These are phyloP conservation scores for Ostrea denselamellosa DNA, from an alignment of 1,140 invertebrate species.

Conservation along the genomic window DNA sequence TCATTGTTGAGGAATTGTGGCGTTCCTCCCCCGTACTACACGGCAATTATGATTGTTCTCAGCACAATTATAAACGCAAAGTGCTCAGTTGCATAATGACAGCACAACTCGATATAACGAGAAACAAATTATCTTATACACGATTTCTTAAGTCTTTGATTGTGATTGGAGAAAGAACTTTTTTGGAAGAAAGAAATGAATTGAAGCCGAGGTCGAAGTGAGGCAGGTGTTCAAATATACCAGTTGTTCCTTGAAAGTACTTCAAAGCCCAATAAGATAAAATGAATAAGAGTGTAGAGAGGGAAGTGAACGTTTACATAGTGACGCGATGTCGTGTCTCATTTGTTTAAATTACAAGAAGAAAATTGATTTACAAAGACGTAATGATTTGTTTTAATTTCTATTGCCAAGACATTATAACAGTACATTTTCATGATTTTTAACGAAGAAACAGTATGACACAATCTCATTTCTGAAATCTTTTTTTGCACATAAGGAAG, in stretches of 20 bases:
- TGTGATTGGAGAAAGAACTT: neutral
- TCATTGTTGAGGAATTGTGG: neutral
- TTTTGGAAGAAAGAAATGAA: neutral
- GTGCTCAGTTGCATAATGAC: conserved; percentile 32
- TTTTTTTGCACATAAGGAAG: neutral
- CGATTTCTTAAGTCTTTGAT: neutral
- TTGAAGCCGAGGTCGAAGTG: neutral
- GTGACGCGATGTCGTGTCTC: neutral
- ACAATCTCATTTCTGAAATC: neutral
- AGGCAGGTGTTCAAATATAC: conserved; percentile 35
- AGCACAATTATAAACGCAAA: neutral
- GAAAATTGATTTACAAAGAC: neutral
- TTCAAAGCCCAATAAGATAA: neutral
- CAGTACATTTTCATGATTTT: neutral
- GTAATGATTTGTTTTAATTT: neutral
- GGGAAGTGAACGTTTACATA: neutral
- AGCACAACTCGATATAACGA: neutral
- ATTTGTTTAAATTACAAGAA: neutral
- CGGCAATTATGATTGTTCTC: conserved; percentile 13
- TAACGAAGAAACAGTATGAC: neutral
- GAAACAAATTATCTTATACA: neutral
- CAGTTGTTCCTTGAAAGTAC: neutral
- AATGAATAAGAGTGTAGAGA: neutral
- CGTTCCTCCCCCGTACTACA: neutral
- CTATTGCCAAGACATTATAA: neutral